Evolutionary conservation across 1,140 invertebrate genomes (phyloP).

Genomic region (Hypsibius dujardini): DNA sequence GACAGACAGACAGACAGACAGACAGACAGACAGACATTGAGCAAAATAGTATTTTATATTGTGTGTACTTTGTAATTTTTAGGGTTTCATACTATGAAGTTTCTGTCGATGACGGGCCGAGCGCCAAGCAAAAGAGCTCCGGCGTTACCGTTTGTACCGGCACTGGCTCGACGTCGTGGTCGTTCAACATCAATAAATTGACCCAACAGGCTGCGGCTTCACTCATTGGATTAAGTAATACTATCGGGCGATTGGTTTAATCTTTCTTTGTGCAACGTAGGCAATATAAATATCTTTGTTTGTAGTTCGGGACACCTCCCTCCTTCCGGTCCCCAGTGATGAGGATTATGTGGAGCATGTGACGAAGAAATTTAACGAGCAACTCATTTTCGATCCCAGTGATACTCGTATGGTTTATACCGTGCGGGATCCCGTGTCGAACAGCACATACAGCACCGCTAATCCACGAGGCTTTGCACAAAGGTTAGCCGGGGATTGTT

Average conservation of each 20-base stretch:
- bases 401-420: slow-evolving; percentile 62
- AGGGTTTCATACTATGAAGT: slow-evolving; percentile 78
- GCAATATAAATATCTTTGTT: background rate
- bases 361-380: slow-evolving; percentile 58
- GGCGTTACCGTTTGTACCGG: slow-evolving; percentile 87
- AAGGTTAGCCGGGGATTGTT: slow-evolving; percentile 27
- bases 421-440: slow-evolving; percentile 66
- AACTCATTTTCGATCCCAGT: slow-evolving; percentile 58
- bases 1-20: too few relatives aligned
- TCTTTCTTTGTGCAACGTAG: background rate
- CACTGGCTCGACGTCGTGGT: slow-evolving; percentile 95
- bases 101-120: slow-evolving; percentile 46
- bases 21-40: too few relatives aligned
- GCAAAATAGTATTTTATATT: too few relatives aligned
- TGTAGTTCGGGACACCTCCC: background rate
- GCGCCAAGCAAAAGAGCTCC: slow-evolving; percentile 77
- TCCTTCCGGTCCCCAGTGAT: slow-evolving; percentile 33
- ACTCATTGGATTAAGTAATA: slow-evolving; percentile 43
- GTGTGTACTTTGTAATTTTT: background rate
- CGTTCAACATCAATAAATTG: slow-evolving; percentile 81
- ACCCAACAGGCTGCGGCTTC: slow-evolving; percentile 54
- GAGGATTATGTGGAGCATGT: slow-evolving; percentile 44
- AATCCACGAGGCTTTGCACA: slow-evolving; percentile 37
- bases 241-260: background rate
- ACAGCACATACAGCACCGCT: slow-evolving; percentile 31